phyloP scores from a whole-genome alignment of 2,888 invertebrate species.

The Itoplectis maculator region DNA sequence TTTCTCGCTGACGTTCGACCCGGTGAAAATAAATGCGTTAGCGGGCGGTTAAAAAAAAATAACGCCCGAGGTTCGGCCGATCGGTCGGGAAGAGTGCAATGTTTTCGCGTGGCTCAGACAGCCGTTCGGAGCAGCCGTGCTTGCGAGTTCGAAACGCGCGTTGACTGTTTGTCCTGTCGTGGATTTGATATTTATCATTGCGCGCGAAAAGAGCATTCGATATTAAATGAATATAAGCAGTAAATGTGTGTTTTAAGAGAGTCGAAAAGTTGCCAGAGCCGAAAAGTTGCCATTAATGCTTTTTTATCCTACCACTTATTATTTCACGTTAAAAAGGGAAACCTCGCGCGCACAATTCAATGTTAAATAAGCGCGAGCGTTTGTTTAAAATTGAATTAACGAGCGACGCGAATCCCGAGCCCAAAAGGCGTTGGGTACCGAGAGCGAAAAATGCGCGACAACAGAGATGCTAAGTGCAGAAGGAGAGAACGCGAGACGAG shows the following conservation, averaged over 20 bases:
- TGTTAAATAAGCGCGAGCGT: background rate
- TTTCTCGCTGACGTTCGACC: slow-evolving; percentile 53
- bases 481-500: slow-evolving; percentile 26
- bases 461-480: slow-evolving; percentile 30
- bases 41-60: background rate
- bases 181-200: no score
- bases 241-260: no score
- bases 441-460: slow-evolving; percentile 21
- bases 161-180: background rate
- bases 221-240: no score
- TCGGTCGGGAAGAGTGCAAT: background rate
- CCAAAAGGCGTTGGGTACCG: slow-evolving; percentile 37
- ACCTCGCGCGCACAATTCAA: no score
- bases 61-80: slow-evolving; percentile 26
- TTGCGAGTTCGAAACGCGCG: background rate
- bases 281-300: no score
- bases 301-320: no score
- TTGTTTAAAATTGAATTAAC: background rate
- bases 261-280: no score
- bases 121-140: background rate
- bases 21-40: slow-evolving; percentile 23
- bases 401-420: background rate
- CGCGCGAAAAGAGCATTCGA: no score
- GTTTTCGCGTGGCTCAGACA: slow-evolving; percentile 20
- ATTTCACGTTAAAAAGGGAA: no score